Evolutionary conservation across 2,888 invertebrate genomes (phyloP).

Genomic region (Smittia aterrima): DNA sequence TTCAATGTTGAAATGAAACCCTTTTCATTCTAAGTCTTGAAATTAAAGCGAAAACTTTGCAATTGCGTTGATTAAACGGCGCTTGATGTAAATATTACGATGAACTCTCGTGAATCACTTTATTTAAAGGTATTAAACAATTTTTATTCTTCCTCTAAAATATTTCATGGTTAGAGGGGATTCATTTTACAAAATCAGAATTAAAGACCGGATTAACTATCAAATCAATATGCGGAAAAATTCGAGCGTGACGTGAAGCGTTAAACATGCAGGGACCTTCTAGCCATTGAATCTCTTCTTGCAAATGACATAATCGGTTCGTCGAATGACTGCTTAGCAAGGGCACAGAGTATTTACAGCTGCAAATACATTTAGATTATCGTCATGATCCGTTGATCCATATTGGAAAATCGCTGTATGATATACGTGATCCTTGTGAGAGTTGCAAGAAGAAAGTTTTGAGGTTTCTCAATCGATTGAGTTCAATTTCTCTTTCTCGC

Average conservation of each 20-base stretch:
- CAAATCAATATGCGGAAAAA: slow-evolving; percentile 30
- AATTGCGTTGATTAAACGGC: too few species aligned
- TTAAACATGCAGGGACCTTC: neutral
- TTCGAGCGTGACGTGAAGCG: neutral
- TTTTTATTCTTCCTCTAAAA: too few species aligned
- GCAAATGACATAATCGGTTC: slow-evolving; percentile 38
- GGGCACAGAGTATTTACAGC: slow-evolving; percentile 9
- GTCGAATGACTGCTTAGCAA: neutral
- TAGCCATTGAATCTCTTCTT: slow-evolving; percentile 16
- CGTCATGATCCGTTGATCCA: slow-evolving; percentile 35
- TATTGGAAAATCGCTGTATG: neutral
- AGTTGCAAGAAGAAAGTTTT: slow-evolving; percentile 4
- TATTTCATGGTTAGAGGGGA: too few species aligned
- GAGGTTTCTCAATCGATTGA: slow-evolving; percentile 10
- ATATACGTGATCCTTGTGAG: neutral
- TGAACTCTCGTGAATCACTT: too few species aligned
- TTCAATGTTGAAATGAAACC: too few species aligned
- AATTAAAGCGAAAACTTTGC: too few species aligned
- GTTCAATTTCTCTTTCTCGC: neutral
- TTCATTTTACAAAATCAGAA: neutral
- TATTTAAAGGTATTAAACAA: too few species aligned
- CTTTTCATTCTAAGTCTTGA: too few species aligned
- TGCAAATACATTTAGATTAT: slow-evolving; percentile 34
- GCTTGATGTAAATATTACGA: too few species aligned
- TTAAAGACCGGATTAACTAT: slow-evolving; percentile 39